A percentile compares a stretch with the other conserved stretches of the same genome.
Conservation (phyloP, 2,797 vertebrate genomes). For the Squalus acanthias region DNA sequence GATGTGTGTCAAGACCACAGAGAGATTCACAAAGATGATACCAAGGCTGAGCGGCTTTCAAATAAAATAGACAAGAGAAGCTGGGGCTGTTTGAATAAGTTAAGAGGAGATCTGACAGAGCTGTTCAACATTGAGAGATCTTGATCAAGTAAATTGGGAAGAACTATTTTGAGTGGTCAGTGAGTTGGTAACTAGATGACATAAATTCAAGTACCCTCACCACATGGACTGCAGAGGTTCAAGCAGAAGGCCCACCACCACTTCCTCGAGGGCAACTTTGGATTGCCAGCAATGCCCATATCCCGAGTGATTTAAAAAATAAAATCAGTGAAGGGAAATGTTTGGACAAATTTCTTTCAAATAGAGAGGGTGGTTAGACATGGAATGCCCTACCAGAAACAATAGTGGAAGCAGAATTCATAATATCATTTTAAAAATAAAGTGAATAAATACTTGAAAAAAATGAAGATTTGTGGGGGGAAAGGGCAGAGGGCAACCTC, state of each 20-base stretch:
- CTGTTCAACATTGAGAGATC: background rate
- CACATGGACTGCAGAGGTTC: no score
- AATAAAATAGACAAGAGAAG: background rate
- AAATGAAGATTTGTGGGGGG: background rate
- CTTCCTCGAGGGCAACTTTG: no score
- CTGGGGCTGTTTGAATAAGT: background rate
- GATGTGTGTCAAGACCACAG: no score
- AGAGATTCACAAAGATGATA: background rate
- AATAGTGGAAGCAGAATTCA: background rate
- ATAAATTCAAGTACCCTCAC: no score
- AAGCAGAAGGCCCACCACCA: no score
- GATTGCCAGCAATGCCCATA: no score
- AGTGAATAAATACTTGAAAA: background rate
- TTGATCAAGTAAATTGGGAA: background rate
- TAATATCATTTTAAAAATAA: background rate
- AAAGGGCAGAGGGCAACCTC: no score
- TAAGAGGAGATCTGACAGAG: background rate
- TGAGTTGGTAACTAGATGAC: no score
- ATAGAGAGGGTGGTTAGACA: background rate
- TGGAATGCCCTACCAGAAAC: background rate
- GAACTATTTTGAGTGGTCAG: background rate
- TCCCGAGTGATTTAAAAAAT: no score
- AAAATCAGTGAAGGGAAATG: background rate
- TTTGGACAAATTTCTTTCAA: background rate
- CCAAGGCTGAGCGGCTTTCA: background rate